phyloP scores from a whole-genome alignment of 2,888 invertebrate genomes.

The Myathropa florea region DNA sequence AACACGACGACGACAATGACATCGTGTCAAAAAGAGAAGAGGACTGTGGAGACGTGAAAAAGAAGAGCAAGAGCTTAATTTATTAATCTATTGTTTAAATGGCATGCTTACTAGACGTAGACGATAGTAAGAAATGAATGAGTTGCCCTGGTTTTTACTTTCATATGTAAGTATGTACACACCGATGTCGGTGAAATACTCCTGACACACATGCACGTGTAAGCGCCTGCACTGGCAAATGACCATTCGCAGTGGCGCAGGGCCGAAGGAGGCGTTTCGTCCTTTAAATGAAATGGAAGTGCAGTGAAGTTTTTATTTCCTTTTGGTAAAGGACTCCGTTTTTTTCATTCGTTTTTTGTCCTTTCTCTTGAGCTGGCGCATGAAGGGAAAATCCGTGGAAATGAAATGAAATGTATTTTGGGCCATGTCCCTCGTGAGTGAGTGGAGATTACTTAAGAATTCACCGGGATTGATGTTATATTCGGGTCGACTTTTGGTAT shows the following conservation, averaged over 20 bases:
- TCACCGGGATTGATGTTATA: neutral
- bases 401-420: slow-evolving; percentile 44
- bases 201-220: neutral
- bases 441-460: neutral
- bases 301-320: neutral
- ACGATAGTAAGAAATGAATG: slow-evolving; percentile 39
- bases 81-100: slow-evolving; percentile 54
- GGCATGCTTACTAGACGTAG: slow-evolving; percentile 34
- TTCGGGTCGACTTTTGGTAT: neutral
- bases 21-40: neutral
- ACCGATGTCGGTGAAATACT: neutral
- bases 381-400: slow-evolving; percentile 14
- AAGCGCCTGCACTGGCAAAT: neutral
- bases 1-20: neutral
- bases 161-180: neutral
- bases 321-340: neutral
- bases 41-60: neutral
- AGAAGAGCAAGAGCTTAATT: slow-evolving; percentile 31
- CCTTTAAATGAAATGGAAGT: neutral
- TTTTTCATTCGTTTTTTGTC: neutral
- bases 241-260: neutral
- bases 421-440: neutral
- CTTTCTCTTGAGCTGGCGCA: neutral
- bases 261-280: neutral
- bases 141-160: slow-evolving; percentile 46